Percentiles rank a stretch among this genome's conserved stretches.
These are phyloP conservation scores for Acanthaster planci DNA, from an alignment of 35 echinoderm and acorn worm species.

Conservation along the genomic window DNA sequence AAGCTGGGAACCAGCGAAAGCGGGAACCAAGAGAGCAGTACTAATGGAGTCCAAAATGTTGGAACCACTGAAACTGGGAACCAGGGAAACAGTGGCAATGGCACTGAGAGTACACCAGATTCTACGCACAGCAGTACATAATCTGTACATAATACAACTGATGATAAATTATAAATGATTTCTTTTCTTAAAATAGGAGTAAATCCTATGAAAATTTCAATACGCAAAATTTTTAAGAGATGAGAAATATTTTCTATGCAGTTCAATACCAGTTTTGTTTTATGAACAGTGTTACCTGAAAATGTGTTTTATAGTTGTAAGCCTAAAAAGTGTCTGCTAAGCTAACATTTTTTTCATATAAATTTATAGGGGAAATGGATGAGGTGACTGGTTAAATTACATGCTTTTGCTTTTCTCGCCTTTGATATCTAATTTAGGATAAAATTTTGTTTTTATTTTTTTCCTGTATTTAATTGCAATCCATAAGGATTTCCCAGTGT, in stretches of 20 bases:
- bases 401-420: too few species aligned
- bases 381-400: too few species aligned
- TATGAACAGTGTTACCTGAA: neutral
- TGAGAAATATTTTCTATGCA: slow-evolving; percentile 2
- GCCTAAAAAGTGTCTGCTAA: neutral
- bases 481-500: too few species aligned
- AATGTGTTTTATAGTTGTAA: neutral
- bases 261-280: neutral
- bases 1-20: neutral
- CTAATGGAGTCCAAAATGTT: neutral
- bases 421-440: too few species aligned
- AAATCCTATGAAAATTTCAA: too few species aligned
- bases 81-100: slow-evolving; percentile 10
- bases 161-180: neutral
- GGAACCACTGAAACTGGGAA: neutral
- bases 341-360: neutral
- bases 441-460: too few species aligned
- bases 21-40: neutral
- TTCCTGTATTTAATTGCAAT: too few species aligned
- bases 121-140: slow-evolving; percentile 1
- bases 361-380: too few species aligned
- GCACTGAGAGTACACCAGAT: neutral
- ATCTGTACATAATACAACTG: neutral
- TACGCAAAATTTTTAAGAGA: too few species aligned
- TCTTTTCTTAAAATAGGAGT: too few species aligned